These are phyloP conservation scores for Brienomyrus longianalis DNA, from an alignment of 2,113 vertebrate genomes.

Conservation along the genomic window DNA sequence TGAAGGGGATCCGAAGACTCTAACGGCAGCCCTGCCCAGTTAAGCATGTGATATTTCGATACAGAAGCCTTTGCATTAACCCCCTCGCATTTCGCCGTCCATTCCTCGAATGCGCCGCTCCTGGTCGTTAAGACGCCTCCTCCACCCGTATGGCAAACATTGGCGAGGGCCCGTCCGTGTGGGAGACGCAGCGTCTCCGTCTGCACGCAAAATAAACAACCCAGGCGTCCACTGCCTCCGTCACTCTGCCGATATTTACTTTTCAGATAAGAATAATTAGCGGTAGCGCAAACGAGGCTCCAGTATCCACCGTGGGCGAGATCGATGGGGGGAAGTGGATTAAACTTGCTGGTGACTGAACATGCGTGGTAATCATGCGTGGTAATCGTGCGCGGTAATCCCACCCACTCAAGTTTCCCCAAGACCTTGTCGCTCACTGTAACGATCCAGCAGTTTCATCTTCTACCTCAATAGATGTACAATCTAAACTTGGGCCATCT, in stretches of 20 bases:
- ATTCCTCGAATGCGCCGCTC: neutral
- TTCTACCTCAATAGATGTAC: neutral
- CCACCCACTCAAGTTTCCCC: neutral
- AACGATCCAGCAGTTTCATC: neutral
- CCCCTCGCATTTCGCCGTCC: neutral
- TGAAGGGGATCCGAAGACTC: neutral
- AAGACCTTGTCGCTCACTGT: neutral
- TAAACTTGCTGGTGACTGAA: neutral
- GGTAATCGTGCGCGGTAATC: neutral
- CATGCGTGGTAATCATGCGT: neutral
- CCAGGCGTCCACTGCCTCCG: neutral
- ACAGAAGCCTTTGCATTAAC: neutral
- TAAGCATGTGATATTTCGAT: neutral
- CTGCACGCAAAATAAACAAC: neutral
- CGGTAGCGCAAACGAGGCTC: neutral
- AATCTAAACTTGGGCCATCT: neutral
- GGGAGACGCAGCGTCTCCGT: neutral
- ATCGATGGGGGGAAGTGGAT: neutral
- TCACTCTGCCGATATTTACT: neutral
- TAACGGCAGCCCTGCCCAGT: neutral
- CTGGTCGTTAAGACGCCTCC: neutral
- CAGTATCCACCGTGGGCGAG: neutral
- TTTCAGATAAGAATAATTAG: neutral
- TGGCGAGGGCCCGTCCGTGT: neutral
- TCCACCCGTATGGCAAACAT: neutral